phyloP scores from a whole-genome alignment of 2,797 vertebrate genomes.

The Microctenopoma stevenorrisi region DNA sequence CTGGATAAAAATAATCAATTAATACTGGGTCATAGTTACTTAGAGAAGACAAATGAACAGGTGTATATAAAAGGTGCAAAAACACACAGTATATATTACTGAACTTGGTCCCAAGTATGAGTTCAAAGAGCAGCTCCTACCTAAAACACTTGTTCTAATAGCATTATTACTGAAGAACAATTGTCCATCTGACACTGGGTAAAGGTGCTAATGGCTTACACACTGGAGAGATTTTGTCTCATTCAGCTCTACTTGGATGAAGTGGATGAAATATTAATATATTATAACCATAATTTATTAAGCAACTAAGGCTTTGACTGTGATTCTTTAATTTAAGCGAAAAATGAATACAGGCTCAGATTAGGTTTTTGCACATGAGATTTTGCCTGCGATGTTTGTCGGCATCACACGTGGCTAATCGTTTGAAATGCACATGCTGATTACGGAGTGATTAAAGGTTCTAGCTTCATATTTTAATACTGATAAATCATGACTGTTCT shows the following conservation, averaged over 20 bases:
- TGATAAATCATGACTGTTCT: slow-evolving; percentile 48
- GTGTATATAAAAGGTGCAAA: slow-evolving; percentile 11
- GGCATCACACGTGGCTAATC: slow-evolving; percentile 33
- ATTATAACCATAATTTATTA: slow-evolving; percentile 38
- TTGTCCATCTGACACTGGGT: slow-evolving; percentile 20
- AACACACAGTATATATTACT: slow-evolving; percentile 23
- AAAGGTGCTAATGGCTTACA: slow-evolving; percentile 46
- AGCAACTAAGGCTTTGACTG: slow-evolving; percentile 24
- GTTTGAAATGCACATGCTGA: slow-evolving; percentile 45
- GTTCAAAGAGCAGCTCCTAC: slow-evolving; percentile 48
- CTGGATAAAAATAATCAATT: slow-evolving; percentile 54
- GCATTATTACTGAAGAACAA: slow-evolving; percentile 36
- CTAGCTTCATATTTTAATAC: slow-evolving; percentile 44
- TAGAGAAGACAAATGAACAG: slow-evolving; percentile 37
- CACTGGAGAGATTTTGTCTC: slow-evolving; percentile 36
- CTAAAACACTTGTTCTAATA: slow-evolving; percentile 48
- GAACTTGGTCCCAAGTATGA: slow-evolving; percentile 37
- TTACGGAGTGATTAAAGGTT: slow-evolving; percentile 51
- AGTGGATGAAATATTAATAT: slow-evolving; percentile 28
- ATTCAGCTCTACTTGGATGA: slow-evolving; percentile 32
- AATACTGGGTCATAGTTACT: slow-evolving; percentile 39
- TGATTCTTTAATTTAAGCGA: slow-evolving; percentile 49
- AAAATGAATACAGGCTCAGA: slow-evolving; percentile 42
- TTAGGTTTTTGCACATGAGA: slow-evolving; percentile 30
- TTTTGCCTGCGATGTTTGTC: slow-evolving; percentile 12